Percentiles rank a stretch among this genome's conserved stretches.
phyloP scores from a whole-genome alignment of 2,113 vertebrate species.

The Gadus chalcogrammus region DNA sequence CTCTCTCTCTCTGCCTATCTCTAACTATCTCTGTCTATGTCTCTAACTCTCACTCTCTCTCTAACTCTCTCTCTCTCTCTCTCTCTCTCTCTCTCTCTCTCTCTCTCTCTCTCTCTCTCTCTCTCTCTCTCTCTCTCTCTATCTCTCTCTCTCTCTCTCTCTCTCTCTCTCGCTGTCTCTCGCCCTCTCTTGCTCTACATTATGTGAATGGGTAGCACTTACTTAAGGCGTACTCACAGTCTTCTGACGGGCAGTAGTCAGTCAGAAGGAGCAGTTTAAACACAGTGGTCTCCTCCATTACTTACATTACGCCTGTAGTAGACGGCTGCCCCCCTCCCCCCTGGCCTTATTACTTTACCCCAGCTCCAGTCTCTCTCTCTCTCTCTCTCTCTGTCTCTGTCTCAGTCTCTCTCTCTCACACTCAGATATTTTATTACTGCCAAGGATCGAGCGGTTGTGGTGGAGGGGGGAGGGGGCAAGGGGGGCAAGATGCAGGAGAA shows the following conservation, averaged over 20 bases:
- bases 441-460: too few species aligned
- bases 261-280: too few species aligned
- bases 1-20: too few species aligned
- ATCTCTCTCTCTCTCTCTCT: too few species aligned
- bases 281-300: conserved; percentile 12
- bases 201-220: not conserved
- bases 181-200: not conserved
- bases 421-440: conserved; percentile 62
- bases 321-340: conserved; percentile 11
- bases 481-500: conserved; percentile 55
- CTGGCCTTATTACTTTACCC: conserved; percentile 44
- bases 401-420: conserved; percentile 21
- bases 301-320: conserved; percentile 38
- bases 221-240: not conserved
- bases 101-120: too few species aligned
- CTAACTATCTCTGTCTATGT: too few species aligned
- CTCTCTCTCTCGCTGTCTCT: too few species aligned
- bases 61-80: too few species aligned
- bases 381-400: conserved; percentile 7
- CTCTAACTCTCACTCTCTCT: too few species aligned
- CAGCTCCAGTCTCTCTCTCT: conserved; percentile 38
- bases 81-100: too few species aligned
- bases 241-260: too few species aligned
- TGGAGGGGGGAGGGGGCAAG: conserved; percentile 30
- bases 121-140: too few species aligned